These are phyloP conservation scores for Protonemura montana DNA, from an alignment of 2,888 invertebrate species.

Conservation along the genomic window DNA sequence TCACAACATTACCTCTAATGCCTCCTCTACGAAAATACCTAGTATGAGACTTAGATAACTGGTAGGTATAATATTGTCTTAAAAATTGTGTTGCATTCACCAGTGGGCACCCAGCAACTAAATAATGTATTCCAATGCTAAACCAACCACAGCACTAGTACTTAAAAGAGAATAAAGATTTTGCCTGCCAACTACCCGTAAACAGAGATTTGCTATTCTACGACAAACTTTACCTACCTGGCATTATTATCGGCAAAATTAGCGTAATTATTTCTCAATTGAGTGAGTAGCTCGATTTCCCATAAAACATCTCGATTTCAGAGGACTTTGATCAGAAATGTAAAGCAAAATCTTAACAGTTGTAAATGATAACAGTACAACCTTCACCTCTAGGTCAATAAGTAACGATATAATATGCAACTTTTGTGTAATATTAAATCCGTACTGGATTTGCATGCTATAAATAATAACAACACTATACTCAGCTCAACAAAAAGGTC, in stretches of 20 bases:
- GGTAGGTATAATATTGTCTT: not conserved
- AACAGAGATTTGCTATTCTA: too few species aligned
- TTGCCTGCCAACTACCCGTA: too few species aligned
- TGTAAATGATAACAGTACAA: conserved; percentile 14
- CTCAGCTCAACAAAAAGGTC: not conserved
- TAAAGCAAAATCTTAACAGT: not conserved
- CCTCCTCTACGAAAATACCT: not conserved
- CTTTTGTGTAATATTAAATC: not conserved
- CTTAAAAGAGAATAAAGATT: too few species aligned
- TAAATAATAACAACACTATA: not conserved
- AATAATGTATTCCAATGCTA: too few species aligned
- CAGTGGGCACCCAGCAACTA: too few species aligned
- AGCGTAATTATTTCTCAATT: too few species aligned
- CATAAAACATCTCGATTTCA: not conserved
- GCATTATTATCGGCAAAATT: too few species aligned
- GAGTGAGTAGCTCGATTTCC: not conserved
- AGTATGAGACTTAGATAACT: not conserved
- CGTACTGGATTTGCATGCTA: not conserved
- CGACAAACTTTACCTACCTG: too few species aligned
- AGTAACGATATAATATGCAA: not conserved
- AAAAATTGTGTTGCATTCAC: not conserved
- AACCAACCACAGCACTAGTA: too few species aligned
- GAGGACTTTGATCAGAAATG: conserved; percentile 17
- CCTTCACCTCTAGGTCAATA: conserved; percentile 15
- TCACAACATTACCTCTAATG: not conserved